These are phyloP conservation scores for Sparidentex hasta DNA, from an alignment of 2,797 vertebrate species.

Conservation along the genomic window DNA sequence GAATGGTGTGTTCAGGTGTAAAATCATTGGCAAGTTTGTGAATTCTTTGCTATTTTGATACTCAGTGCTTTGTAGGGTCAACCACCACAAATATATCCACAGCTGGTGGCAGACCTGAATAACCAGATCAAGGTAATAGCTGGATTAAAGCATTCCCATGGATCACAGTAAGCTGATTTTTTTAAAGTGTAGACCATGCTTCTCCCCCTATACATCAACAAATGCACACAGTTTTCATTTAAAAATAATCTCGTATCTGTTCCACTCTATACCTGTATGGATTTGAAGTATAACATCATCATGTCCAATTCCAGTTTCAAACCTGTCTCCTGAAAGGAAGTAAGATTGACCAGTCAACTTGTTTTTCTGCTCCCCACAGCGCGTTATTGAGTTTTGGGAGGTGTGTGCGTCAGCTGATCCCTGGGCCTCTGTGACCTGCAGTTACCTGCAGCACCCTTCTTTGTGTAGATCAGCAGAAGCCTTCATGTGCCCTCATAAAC, in stretches of 20 bases:
- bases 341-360: background rate
- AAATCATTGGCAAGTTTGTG: background rate
- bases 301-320: background rate
- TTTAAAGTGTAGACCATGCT: no score
- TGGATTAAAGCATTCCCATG: background rate
- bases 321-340: background rate
- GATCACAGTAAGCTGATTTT: background rate
- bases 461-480: background rate
- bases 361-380: background rate
- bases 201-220: background rate
- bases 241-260: background rate
- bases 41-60: background rate
- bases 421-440: background rate
- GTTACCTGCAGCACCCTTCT: background rate
- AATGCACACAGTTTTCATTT: background rate
- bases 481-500: background rate
- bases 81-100: background rate
- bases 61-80: background rate
- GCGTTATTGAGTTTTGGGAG: background rate
- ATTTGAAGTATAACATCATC: background rate
- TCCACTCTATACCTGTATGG: background rate
- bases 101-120: background rate
- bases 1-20: background rate
- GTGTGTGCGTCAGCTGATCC: background rate
- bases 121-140: background rate